Base-by-base conservation (phyloP, 2,113 vertebrate genomes). In the Morone saxatilis region DNA sequence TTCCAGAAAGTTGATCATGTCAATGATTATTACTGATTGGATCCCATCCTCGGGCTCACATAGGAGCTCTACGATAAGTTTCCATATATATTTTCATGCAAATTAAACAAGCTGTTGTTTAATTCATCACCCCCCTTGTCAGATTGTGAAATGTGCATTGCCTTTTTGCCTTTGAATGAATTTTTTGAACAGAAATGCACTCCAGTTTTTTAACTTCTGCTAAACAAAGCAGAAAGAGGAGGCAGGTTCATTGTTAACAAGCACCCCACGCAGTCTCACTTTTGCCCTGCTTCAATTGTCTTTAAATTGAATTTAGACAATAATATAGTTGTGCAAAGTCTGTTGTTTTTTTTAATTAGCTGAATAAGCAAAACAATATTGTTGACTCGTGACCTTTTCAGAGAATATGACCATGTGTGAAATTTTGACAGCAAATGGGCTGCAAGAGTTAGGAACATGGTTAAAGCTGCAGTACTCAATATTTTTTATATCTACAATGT, bases 251-350 rank as follows among this genome's bases (percentile, higher is more conserved):
- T 17, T 74, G 84, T 76, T 31, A 83, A 61, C 56, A 38, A 41
- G 66, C 80, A 65, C 83, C 89, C 82, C 66, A 73, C 85, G 71
- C 89, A 80, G 43, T 78, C 72, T 87, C 79, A 78, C 69, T 80
- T 43, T n/a, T 62, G 57, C 75, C 76, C 76, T 60, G 41, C 57
- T 61, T 65, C 10, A 73, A 9, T 40, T 48, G 40, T 19, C 47
- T 7, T n/a, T 57, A 25, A 25, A 13, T 45, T 38, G 13, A 36
- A 25, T 53, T 56, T 51, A n/a, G 5, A 68, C 36, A 48, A 13
- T 20, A 31, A 20, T 25, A 13, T 25, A 31, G 22, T 0, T 14
- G 9, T n/a, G 22, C 5, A 1, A 22, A 7, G 25, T 9, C 0
- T 61, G 7, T 50, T 36, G n/a, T 14, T 19, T 43, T 76, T 51